A percentile compares a stretch with the other conserved stretches of the same genome.
Evolutionary conservation across 1,140 invertebrate genomes (phyloP).

Genomic region (Ostrea edulis): DNA sequence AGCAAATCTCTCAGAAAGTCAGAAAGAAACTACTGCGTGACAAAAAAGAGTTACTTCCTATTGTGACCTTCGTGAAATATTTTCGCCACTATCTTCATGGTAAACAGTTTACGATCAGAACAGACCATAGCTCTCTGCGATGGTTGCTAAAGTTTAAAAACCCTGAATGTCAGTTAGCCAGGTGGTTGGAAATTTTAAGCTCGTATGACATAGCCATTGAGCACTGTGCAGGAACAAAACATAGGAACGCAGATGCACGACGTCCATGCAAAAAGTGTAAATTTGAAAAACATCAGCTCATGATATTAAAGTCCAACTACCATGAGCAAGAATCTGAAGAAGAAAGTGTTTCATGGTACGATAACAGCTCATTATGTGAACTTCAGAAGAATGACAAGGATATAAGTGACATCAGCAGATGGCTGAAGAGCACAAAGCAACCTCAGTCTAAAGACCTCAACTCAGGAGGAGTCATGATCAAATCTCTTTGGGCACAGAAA

Average conservation of each 20-base stretch:
- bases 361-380: neutral
- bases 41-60: neutral
- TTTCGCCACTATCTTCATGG: constrained; percentile 5
- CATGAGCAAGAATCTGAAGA: no score
- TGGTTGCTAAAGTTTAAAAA: neutral
- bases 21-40: constrained; percentile 46
- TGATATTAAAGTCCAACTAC: no score
- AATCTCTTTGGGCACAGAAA: neutral
- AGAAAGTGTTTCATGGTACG: no score
- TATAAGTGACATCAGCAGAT: neutral
- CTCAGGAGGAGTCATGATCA: neutral
- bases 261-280: no score
- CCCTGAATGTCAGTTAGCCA: neutral
- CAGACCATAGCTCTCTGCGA: neutral
- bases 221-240: no score
- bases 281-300: no score
- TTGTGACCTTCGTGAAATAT: neutral
- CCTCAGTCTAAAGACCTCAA: neutral
- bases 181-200: no score
- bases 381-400: neutral
- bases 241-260: no score
- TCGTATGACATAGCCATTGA: no score
- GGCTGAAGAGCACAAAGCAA: neutral
- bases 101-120: no score
- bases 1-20: constrained; percentile 41